These are phyloP conservation scores for Muschampia plurimacula DNA, from an alignment of 2,888 invertebrate genomes.

Conservation along the genomic window DNA sequence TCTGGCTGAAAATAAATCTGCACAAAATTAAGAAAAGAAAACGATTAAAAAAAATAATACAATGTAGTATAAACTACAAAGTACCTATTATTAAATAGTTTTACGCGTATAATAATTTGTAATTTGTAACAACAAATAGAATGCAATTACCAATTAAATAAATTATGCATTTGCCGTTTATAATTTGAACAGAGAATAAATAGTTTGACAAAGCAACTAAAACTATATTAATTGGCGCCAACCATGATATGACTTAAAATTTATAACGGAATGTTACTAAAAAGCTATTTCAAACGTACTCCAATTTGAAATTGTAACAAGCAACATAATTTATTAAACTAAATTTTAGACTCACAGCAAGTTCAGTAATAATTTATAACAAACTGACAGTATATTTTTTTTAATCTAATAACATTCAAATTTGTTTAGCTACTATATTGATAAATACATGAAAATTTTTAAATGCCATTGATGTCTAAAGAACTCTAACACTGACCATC, in stretches of 20 bases:
- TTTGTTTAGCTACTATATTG: conserved; percentile 37
- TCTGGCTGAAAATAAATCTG: neutral
- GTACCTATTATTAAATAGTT: too few species aligned
- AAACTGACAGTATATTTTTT: conserved; percentile 46
- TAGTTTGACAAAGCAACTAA: conserved; percentile 62
- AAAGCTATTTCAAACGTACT: conserved; percentile 60
- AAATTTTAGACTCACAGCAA: conserved; percentile 37
- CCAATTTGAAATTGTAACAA: conserved; percentile 60
- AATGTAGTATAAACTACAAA: too few species aligned
- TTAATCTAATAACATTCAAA: conserved; percentile 39
- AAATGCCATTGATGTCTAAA: conserved; percentile 27
- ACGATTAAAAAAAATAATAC: neutral
- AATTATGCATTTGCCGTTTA: neutral
- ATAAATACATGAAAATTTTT: conserved; percentile 33
- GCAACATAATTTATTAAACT: conserved; percentile 50
- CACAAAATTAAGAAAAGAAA: neutral
- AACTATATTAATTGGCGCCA: conserved; percentile 61
- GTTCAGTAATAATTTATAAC: conserved; percentile 35
- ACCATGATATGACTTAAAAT: conserved; percentile 75
- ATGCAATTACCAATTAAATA: neutral
- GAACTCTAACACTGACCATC: conserved; percentile 36
- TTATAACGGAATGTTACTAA: conserved; percentile 69
- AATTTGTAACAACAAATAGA: neutral
- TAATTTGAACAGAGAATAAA: conserved; percentile 62
- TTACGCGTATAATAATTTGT: neutral